A percentile compares a stretch with the other conserved stretches of the same genome.
Conservation (phyloP, 2,797 vertebrate species). For the Sebastes iracundus region DNA sequence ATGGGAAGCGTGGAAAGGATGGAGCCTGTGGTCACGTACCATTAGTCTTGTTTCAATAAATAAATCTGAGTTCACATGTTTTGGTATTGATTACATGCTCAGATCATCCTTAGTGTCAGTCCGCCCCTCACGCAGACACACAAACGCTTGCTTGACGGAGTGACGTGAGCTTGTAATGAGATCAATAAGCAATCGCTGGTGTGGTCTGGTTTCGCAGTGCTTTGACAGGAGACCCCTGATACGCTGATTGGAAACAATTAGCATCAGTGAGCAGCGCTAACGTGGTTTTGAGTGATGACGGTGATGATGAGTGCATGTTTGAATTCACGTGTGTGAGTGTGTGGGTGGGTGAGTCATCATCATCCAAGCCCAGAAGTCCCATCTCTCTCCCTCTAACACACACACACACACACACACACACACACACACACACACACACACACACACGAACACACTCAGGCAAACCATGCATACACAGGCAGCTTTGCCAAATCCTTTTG, state of each 20-base stretch:
- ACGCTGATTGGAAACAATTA: slow-evolving; percentile 74
- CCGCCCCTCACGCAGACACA: slow-evolving; percentile 7
- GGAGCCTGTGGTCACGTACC: no score
- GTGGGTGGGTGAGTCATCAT: slow-evolving; percentile 68
- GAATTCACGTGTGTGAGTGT: slow-evolving; percentile 34
- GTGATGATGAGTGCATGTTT: slow-evolving; percentile 42
- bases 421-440: slow-evolving; percentile 37
- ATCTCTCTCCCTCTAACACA: slow-evolving; percentile 9
- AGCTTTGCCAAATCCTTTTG: slow-evolving; percentile 60
- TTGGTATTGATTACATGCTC: neutral
- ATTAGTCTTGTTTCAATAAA: neutral
- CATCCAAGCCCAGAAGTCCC: slow-evolving; percentile 49
- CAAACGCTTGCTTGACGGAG: slow-evolving; percentile 12
- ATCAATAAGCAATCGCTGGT: slow-evolving; percentile 73
- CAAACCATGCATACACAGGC: slow-evolving; percentile 28
- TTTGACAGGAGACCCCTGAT: slow-evolving; percentile 66
- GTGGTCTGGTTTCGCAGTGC: slow-evolving; percentile 66
- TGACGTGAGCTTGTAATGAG: slow-evolving; percentile 69
- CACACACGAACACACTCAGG: slow-evolving; percentile 5
- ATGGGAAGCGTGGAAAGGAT: no score
- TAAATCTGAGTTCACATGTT: neutral
- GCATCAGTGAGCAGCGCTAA: slow-evolving; percentile 64
- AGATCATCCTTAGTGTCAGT: neutral
- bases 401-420: slow-evolving; percentile 3
- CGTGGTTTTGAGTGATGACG: slow-evolving; percentile 66